Conservation (phyloP, 2,888 invertebrate species). For the Apotomis turbidana region DNA sequence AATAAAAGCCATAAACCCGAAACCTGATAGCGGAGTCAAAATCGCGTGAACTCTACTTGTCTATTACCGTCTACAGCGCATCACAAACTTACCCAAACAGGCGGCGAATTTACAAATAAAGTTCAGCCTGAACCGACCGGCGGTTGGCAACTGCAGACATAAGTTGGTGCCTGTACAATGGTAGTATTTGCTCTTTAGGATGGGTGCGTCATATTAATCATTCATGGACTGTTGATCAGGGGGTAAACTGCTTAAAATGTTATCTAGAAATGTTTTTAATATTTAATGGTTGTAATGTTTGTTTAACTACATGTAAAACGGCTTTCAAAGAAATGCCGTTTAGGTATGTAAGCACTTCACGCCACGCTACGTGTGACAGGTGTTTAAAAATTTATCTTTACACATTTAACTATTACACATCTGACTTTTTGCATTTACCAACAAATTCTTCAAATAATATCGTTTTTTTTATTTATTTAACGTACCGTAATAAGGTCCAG, state of each 20-base stretch:
- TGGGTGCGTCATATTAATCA: constrained; percentile 37
- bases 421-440: not conserved
- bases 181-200: constrained; percentile 37
- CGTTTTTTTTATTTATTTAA: not conserved
- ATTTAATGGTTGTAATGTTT: constrained; percentile 31
- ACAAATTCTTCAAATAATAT: not conserved
- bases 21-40: constrained; percentile 47
- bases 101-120: not conserved
- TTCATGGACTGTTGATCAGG: constrained; percentile 35
- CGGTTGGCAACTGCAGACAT: not conserved
- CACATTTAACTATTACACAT: not conserved
- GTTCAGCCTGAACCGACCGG: not conserved
- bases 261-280: constrained; percentile 32
- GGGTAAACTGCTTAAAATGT: constrained; percentile 29
- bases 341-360: not conserved
- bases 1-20: constrained; percentile 36
- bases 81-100: constrained; percentile 3
- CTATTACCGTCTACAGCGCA: constrained; percentile 33
- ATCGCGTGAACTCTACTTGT: constrained; percentile 45
- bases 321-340: constrained; percentile 1
- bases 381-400: not conserved
- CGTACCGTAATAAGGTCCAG: not conserved
- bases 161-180: constrained; percentile 32
- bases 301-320: constrained; percentile 22
- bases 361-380: not conserved